phyloP scores from a whole-genome alignment of 2,888 invertebrate genomes.

The Tryphoninae sp. region DNA sequence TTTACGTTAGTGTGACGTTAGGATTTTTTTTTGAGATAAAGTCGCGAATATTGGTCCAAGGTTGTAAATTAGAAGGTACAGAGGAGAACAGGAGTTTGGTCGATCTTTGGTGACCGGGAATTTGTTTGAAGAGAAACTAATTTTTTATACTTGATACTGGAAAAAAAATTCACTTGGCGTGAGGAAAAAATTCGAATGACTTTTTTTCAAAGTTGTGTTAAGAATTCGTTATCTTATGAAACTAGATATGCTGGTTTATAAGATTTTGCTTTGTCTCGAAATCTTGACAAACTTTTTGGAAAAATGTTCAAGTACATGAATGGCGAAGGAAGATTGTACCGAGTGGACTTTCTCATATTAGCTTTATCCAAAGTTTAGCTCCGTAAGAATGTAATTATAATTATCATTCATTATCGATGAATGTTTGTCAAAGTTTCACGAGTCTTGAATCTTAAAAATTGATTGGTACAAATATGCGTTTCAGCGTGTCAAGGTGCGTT shows the following conservation, averaged over 20 bases:
- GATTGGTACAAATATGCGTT: background rate
- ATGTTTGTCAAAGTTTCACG: background rate
- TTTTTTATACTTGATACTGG: background rate
- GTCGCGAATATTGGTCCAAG: constrained; percentile 8
- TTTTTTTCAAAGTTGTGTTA: background rate
- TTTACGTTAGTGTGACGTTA: background rate
- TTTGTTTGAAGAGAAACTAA: background rate
- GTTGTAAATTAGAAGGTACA: constrained; percentile 6
- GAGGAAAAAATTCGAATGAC: background rate
- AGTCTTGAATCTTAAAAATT: constrained; percentile 13
- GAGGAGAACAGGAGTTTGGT: background rate
- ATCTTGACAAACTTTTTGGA: too few relatives aligned
- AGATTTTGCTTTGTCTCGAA: too few relatives aligned
- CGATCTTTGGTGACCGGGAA: background rate
- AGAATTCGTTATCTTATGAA: too few relatives aligned
- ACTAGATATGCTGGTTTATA: too few relatives aligned
- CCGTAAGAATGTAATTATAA: constrained; percentile 45
- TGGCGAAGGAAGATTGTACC: constrained; percentile 57
- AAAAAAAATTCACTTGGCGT: background rate
- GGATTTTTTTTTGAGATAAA: background rate
- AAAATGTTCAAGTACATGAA: background rate
- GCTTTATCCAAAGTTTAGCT: constrained; percentile 66
- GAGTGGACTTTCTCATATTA: constrained; percentile 59
- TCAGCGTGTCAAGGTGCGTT: background rate
- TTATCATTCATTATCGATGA: constrained; percentile 11